A percentile compares a stretch with the other conserved stretches of the same genome.
These are phyloP conservation scores for Sebastes vulpes DNA, from an alignment of 2,797 vertebrate species.

Conservation along the genomic window DNA sequence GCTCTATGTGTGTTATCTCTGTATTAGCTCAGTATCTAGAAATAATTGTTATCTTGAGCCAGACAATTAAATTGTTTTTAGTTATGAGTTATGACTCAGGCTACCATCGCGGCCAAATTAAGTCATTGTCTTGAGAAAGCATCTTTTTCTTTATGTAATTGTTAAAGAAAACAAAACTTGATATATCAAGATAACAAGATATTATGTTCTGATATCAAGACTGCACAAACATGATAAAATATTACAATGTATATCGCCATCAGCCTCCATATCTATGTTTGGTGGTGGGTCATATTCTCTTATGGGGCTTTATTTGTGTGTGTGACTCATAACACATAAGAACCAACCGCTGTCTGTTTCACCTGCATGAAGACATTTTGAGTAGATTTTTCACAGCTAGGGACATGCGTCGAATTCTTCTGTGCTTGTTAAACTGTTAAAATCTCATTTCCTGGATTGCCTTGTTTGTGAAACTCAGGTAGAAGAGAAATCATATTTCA, in stretches of 20 bases:
- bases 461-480: conserved; percentile 27
- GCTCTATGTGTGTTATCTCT: neutral
- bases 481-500: conserved; percentile 30
- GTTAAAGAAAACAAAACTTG: neutral
- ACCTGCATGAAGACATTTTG: neutral
- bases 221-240: neutral
- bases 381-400: neutral
- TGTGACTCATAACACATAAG: neutral
- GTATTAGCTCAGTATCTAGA: neutral
- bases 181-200: neutral
- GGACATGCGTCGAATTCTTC: conserved; percentile 17
- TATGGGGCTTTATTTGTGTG: neutral
- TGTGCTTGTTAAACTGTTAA: conserved; percentile 38
- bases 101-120: neutral
- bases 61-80: neutral
- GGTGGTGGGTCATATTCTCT: neutral
- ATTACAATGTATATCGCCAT: neutral
- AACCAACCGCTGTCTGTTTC: neutral
- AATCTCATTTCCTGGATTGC: conserved; percentile 32
- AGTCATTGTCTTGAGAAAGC: neutral
- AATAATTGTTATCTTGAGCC: neutral
- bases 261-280: neutral
- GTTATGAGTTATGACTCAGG: neutral
- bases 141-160: neutral
- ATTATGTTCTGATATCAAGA: neutral